Percentiles rank a stretch among this genome's conserved stretches.
Conservation (phyloP, 2,888 invertebrate species). For the Clanis bilineata region DNA sequence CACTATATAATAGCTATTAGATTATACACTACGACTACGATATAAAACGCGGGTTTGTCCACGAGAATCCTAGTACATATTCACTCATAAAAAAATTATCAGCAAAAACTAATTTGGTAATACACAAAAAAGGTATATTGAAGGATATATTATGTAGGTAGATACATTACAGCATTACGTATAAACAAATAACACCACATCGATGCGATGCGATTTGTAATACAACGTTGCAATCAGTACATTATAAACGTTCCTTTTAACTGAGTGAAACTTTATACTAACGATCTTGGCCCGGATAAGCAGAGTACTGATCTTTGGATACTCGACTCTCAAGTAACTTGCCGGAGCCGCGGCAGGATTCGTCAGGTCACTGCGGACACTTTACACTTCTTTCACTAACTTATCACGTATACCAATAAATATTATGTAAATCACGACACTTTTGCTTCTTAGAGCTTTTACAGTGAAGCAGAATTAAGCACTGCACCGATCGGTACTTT, state of each 20-base stretch:
- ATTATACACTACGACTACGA: no score
- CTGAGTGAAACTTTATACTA: slow-evolving; percentile 44
- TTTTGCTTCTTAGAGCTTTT: not conserved
- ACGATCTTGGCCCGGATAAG: slow-evolving; percentile 39
- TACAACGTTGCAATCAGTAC: slow-evolving; percentile 29
- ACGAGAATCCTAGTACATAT: no score
- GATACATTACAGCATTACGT: not conserved
- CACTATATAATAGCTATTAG: not conserved
- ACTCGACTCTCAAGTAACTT: slow-evolving; percentile 14
- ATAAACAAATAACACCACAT: slow-evolving; percentile 1
- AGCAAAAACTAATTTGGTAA: no score
- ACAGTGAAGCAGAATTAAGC: not conserved
- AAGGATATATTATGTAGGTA: not conserved
- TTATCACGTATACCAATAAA: not conserved
- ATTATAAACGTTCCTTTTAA: slow-evolving; percentile 35
- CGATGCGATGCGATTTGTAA: slow-evolving; percentile 24
- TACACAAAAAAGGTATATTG: no score
- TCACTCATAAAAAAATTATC: no score
- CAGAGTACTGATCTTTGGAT: slow-evolving; percentile 27
- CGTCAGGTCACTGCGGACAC: not conserved
- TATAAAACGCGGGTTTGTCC: no score
- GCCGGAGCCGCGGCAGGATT: not conserved
- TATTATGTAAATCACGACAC: not conserved
- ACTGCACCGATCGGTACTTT: no score
- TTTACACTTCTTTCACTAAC: slow-evolving; percentile 6